Evolutionary conservation across 2,797 vertebrate species (phyloP).

Genomic region (Poeciliopsis turneri): DNA sequence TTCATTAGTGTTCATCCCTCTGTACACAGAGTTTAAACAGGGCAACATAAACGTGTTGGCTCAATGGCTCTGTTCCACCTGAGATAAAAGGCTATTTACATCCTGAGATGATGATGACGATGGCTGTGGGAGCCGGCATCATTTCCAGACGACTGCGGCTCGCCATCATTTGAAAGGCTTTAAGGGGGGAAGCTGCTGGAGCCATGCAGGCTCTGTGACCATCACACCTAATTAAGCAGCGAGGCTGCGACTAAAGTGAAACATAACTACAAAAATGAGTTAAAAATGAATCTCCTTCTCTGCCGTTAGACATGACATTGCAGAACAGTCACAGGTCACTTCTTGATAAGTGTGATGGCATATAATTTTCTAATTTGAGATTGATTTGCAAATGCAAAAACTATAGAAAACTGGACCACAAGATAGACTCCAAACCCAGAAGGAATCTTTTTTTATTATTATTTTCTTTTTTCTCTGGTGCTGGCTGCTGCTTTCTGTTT

Average conservation of each 20-base stretch:
- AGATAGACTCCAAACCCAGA: constrained; percentile 46
- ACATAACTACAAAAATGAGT: constrained; percentile 62
- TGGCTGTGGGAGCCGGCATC: constrained; percentile 60
- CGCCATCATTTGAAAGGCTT: constrained; percentile 73
- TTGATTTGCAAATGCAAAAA: constrained; percentile 63
- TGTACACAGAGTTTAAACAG: constrained; percentile 76
- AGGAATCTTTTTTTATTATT: constrained; percentile 38
- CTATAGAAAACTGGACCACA: constrained; percentile 48
- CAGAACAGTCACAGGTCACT: constrained; percentile 57
- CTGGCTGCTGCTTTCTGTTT: constrained; percentile 56
- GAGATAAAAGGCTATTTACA: constrained; percentile 82
- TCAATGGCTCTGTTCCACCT: constrained; percentile 78
- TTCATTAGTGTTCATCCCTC: constrained; percentile 77
- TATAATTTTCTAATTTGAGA: constrained; percentile 57
- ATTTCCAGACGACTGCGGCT: constrained; percentile 69
- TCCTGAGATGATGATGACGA: constrained; percentile 66
- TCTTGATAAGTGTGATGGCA: constrained; percentile 38
- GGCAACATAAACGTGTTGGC: constrained; percentile 64
- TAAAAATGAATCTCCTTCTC: constrained; percentile 47
- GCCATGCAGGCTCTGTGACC: constrained; percentile 72
- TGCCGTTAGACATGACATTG: constrained; percentile 43
- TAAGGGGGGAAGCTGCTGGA: constrained; percentile 71
- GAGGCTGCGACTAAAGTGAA: constrained; percentile 66
- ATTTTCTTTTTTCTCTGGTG: constrained; percentile 47
- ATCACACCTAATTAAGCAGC: constrained; percentile 79